Percentiles rank a stretch among this genome's conserved stretches.
phyloP scores from a whole-genome alignment of 2,113 vertebrate genomes.

The Cisticola juncidis region DNA sequence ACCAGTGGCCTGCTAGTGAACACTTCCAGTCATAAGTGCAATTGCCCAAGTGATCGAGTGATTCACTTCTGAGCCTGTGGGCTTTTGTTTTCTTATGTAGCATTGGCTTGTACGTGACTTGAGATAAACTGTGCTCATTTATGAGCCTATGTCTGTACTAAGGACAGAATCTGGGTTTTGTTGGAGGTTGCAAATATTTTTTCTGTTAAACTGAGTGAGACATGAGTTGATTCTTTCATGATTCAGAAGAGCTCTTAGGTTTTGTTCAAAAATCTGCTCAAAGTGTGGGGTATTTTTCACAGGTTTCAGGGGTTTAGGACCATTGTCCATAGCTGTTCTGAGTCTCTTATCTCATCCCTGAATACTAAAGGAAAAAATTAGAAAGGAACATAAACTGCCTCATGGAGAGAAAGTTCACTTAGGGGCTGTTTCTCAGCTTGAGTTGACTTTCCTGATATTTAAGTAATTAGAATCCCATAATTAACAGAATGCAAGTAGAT shows the following conservation, averaged over 20 bases:
- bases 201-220: background rate
- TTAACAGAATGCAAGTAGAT: constrained; percentile 22
- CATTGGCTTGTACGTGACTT: background rate
- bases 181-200: background rate
- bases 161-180: background rate
- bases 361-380: background rate
- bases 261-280: background rate
- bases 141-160: background rate
- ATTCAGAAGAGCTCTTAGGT: background rate
- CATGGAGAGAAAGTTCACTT: constrained; percentile 40
- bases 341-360: background rate
- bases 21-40: background rate
- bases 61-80: background rate
- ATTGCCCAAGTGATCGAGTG: background rate
- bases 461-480: constrained; percentile 56
- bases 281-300: background rate
- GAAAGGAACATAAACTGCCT: constrained; percentile 4
- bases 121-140: background rate
- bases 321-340: background rate
- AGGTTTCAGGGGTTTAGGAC: background rate
- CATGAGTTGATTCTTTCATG: background rate
- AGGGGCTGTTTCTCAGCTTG: constrained; percentile 37
- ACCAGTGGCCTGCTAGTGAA: background rate
- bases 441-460: constrained; percentile 57
- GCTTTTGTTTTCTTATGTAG: background rate